phyloP scores from a whole-genome alignment of 2,888 invertebrate species.

The Hirtodrosophila cameraria region DNA sequence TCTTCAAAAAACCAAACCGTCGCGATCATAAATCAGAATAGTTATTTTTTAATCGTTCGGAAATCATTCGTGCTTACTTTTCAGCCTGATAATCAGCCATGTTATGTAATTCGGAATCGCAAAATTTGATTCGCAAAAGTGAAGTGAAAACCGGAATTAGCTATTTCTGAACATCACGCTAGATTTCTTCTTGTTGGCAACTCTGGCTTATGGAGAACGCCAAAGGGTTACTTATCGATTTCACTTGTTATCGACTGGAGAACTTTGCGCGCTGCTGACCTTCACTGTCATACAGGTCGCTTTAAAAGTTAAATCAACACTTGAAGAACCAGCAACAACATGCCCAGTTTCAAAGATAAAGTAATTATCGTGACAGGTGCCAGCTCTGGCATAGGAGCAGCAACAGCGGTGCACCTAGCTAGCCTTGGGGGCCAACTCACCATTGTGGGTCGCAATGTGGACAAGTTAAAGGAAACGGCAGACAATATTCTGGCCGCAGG shows the following conservation, averaged over 20 bases:
- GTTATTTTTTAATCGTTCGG: no score
- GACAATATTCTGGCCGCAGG: constrained; percentile 80
- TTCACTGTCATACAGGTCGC: constrained; percentile 24
- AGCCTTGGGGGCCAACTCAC: constrained; percentile 87
- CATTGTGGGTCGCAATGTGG: constrained; percentile 88
- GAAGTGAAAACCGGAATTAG: no score
- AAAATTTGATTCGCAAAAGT: no score
- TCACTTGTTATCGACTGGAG: constrained; percentile 24
- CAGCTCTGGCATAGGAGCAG: constrained; percentile 90
- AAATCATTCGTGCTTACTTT: no score
- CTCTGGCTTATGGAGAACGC: neutral
- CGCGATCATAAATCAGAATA: no score
- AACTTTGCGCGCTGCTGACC: neutral
- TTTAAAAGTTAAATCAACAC: neutral
- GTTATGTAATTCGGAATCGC: no score
- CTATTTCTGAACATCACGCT: no score
- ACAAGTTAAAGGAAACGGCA: constrained; percentile 87
- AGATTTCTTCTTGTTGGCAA: no score
- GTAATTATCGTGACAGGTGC: constrained; percentile 88
- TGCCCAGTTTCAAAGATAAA: constrained; percentile 86
- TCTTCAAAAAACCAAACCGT: no score
- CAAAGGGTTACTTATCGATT: neutral
- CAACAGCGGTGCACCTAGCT: constrained; percentile 88
- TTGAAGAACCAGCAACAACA: constrained; percentile 50
- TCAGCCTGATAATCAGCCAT: no score